phyloP scores from a whole-genome alignment of 2,113 vertebrate genomes.

The Austrofundulus limnaeus region DNA sequence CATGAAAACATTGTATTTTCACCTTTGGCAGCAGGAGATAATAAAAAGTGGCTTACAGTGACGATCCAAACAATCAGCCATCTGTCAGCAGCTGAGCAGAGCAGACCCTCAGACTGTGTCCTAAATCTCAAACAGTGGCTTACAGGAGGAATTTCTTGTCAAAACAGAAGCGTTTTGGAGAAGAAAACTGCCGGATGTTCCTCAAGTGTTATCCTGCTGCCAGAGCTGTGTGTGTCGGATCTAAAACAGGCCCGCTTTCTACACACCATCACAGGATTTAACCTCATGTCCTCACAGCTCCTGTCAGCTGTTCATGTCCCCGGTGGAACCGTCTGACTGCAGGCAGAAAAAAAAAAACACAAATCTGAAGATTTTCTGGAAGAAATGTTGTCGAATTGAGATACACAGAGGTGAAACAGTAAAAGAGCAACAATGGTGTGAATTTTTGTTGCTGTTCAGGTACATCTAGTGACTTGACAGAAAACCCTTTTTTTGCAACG shows the following conservation, averaged over 20 bases:
- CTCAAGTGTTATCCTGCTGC: slow-evolving; percentile 7
- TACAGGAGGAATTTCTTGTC: slow-evolving; percentile 17
- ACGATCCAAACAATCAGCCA: background rate
- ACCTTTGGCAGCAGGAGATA: no score
- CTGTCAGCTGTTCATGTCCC: background rate
- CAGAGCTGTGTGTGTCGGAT: slow-evolving; percentile 9
- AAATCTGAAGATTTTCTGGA: no score
- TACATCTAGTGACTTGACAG: no score
- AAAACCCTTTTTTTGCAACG: no score
- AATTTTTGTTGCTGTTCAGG: no score
- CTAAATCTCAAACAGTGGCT: slow-evolving; percentile 19
- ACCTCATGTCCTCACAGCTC: background rate
- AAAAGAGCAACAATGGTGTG: no score
- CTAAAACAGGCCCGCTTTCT: slow-evolving; percentile 5
- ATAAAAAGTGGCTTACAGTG: background rate
- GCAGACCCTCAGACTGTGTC: background rate
- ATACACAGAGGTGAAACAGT: no score
- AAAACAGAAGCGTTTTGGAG: slow-evolving; percentile 16
- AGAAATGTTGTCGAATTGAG: no score
- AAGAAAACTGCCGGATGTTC: slow-evolving; percentile 15
- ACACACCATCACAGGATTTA: background rate
- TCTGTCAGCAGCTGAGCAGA: slow-evolving; percentile 5
- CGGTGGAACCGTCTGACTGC: background rate
- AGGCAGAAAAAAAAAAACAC: background rate
- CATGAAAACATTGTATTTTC: no score